Conservation (phyloP, 53 echinoderm and acorn worm species). For the Hippasteria phrygiana region DNA sequence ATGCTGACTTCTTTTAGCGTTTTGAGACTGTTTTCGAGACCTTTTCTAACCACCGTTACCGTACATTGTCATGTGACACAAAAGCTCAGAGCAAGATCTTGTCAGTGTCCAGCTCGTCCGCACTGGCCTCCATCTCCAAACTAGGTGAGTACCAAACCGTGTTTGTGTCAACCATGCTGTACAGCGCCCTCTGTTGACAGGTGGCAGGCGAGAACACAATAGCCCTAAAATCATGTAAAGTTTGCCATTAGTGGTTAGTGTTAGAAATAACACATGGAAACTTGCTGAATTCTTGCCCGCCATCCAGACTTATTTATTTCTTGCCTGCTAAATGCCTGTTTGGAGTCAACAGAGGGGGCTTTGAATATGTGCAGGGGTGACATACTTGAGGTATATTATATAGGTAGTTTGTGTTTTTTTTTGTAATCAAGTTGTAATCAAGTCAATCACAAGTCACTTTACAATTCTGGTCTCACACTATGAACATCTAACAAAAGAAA, state of each 20-base stretch:
- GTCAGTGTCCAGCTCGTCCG: conserved; percentile 83
- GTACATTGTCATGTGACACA: conserved; percentile 66
- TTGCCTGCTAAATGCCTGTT: not conserved
- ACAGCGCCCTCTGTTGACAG: not conserved
- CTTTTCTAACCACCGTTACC: conserved; percentile 59
- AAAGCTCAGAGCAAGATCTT: conserved; percentile 67
- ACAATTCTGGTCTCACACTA: too few relatives aligned
- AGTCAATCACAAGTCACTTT: too few relatives aligned
- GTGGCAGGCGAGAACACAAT: not conserved
- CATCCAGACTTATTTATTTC: too few relatives aligned
- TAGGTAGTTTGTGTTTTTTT: too few relatives aligned
- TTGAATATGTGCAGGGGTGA: not conserved
- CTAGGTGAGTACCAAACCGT: conserved; percentile 81
- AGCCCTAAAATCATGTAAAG: not conserved
- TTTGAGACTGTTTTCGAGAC: conserved; percentile 46
- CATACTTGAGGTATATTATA: not conserved
- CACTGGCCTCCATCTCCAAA: conserved; percentile 95
- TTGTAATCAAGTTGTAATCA: too few relatives aligned
- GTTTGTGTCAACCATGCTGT: not conserved
- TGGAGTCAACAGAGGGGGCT: conserved; percentile 4
- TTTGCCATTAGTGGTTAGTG: not conserved
- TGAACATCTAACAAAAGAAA: too few relatives aligned
- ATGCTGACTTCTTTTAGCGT: conserved; percentile 16
- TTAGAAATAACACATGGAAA: not conserved
- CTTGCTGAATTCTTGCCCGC: too few relatives aligned